These are phyloP conservation scores for Idaea dimidiata DNA, from an alignment of 2,888 invertebrate species.

Conservation along the genomic window DNA sequence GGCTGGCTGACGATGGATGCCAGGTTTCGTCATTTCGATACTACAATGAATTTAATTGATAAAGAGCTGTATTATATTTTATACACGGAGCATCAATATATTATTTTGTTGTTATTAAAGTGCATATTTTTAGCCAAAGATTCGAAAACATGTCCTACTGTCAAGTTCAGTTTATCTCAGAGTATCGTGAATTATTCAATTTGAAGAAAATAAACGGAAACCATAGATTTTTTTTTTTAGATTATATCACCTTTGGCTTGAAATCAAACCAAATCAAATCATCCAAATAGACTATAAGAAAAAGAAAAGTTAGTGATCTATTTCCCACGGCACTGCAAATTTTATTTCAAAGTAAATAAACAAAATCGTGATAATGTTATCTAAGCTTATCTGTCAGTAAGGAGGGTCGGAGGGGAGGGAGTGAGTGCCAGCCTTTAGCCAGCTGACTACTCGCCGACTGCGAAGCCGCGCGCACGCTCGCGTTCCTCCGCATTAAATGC, in stretches of 20 bases:
- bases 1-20: too few species aligned
- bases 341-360: slow-evolving; percentile 54
- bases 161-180: neutral
- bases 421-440: slow-evolving; percentile 40
- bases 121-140: too few species aligned
- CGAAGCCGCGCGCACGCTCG: slow-evolving; percentile 52
- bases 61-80: too few species aligned
- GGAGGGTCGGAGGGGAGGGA: slow-evolving; percentile 26
- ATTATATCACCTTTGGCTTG: neutral
- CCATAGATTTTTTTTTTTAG: too few species aligned
- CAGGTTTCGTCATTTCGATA: too few species aligned
- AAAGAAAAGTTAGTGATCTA: neutral
- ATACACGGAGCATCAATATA: too few species aligned
- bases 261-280: neutral
- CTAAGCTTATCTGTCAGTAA: slow-evolving; percentile 21
- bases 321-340: slow-evolving; percentile 2
- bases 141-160: too few species aligned
- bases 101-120: too few species aligned
- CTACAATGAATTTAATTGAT: too few species aligned
- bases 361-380: slow-evolving; percentile 44
- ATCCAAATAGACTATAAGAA: neutral
- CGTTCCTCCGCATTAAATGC: slow-evolving; percentile 49
- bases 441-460: slow-evolving; percentile 74
- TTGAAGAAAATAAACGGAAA: neutral
- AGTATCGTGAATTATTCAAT: too few species aligned